Conservation (phyloP, 2,888 invertebrate species). For the Achlya flavicornis region DNA sequence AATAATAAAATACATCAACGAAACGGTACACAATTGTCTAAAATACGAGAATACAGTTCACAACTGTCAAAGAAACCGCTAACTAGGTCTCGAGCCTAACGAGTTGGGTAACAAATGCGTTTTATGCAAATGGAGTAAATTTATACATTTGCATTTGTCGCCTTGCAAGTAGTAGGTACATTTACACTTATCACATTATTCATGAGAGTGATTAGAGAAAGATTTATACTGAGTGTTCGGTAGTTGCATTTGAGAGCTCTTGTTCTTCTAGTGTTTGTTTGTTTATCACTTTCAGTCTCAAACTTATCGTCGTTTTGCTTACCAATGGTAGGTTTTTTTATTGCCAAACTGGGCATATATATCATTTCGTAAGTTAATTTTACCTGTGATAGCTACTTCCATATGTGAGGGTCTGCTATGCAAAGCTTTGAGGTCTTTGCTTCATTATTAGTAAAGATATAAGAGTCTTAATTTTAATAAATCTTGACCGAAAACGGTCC, state of each 20-base stretch:
- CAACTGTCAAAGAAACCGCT: background rate
- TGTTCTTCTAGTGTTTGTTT: too few relatives aligned
- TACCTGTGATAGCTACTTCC: too few relatives aligned
- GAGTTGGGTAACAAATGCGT: background rate
- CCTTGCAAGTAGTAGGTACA: background rate
- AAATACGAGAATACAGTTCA: background rate
- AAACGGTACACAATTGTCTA: constrained; percentile 3
- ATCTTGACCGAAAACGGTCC: too few relatives aligned
- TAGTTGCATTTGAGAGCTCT: background rate
- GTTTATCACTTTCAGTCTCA: background rate
- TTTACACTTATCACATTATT: background rate
- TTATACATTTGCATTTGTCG: background rate
- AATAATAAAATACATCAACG: background rate
- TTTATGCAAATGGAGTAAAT: constrained; percentile 1
- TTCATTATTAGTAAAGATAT: too few relatives aligned
- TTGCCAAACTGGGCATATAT: too few relatives aligned
- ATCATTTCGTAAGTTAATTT: too few relatives aligned
- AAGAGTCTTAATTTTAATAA: too few relatives aligned
- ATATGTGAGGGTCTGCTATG: too few relatives aligned
- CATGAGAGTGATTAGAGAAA: too few relatives aligned
- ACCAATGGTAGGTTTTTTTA: too few relatives aligned
- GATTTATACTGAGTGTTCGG: background rate
- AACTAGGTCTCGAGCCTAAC: background rate
- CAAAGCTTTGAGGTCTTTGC: too few relatives aligned
- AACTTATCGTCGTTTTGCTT: background rate